Evolutionary conservation across 1,140 invertebrate genomes (phyloP).

Genomic region (Rhopalosiphum maidis): DNA sequence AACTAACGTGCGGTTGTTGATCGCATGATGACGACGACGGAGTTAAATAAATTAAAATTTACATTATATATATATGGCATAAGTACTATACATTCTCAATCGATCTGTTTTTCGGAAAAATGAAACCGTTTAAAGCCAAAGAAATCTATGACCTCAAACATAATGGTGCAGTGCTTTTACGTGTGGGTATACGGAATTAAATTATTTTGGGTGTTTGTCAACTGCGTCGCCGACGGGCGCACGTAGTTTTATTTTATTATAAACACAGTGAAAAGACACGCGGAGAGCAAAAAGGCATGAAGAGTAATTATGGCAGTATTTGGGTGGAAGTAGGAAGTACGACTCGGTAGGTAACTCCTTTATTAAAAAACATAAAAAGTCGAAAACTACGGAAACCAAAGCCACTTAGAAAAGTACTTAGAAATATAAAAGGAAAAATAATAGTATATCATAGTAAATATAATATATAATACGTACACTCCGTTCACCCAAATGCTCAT

Average conservation of each 20-base stretch:
- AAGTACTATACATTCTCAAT: neutral
- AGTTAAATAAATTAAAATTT: neutral
- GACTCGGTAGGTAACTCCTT: neutral
- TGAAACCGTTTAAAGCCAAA: neutral
- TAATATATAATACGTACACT: conserved; percentile 8
- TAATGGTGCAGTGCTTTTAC: neutral
- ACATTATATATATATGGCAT: too few relatives aligned
- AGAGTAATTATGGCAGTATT: neutral
- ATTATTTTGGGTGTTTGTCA: conserved; percentile 13
- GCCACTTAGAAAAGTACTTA: neutral
- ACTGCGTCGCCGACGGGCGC: neutral
- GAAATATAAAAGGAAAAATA: neutral
- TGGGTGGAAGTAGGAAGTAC: neutral
- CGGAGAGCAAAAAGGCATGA: neutral
- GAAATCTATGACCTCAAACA: neutral
- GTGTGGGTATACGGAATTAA: neutral
- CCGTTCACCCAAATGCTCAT: conserved; percentile 48
- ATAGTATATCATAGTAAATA: neutral
- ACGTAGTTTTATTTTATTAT: neutral
- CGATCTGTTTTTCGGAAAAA: neutral
- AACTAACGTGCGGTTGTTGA: neutral
- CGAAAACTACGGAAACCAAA: neutral
- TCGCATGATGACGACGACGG: neutral
- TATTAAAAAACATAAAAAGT: neutral
- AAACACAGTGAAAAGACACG: neutral